A percentile compares a stretch with the other conserved stretches of the same genome.
phyloP scores from a whole-genome alignment of 1,140 invertebrate genomes.

The Atta colombica region DNA sequence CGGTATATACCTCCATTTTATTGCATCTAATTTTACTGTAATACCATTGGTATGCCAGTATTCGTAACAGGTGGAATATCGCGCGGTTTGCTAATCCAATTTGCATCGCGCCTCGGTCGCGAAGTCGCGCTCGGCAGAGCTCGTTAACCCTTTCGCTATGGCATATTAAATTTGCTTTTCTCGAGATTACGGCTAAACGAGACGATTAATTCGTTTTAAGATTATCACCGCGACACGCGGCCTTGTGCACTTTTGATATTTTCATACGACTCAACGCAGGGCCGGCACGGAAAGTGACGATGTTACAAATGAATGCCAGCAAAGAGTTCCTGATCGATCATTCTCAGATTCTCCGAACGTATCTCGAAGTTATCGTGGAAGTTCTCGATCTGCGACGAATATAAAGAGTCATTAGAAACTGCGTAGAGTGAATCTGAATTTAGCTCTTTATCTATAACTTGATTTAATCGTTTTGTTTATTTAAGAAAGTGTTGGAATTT shows the following conservation, averaged over 20 bases:
- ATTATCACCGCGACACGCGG: neutral
- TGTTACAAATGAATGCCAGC: conserved; percentile 11
- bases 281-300: neutral
- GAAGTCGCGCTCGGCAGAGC: conserved; percentile 11
- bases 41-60: neutral
- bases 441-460: neutral
- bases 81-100: conserved; percentile 34
- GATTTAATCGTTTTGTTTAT: conserved; percentile 8
- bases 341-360: conserved; percentile 7
- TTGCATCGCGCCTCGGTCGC: conserved; percentile 6
- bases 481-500: neutral
- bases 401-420: conserved; percentile 25
- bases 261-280: neutral
- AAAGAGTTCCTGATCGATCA: neutral
- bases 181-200: conserved; percentile 41
- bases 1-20: neutral
- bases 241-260: neutral
- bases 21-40: conserved; percentile 38
- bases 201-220: conserved; percentile 3
- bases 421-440: neutral
- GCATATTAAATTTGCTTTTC: conserved; percentile 26
- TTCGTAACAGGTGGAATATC: conserved; percentile 52
- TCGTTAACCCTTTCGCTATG: conserved; percentile 39
- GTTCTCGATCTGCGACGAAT: neutral
- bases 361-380: neutral